Evolutionary conservation across 2,888 invertebrate genomes (phyloP), one percentile per base, ranked within the genome.

Genomic region (Salpingus planirostris): DNA sequence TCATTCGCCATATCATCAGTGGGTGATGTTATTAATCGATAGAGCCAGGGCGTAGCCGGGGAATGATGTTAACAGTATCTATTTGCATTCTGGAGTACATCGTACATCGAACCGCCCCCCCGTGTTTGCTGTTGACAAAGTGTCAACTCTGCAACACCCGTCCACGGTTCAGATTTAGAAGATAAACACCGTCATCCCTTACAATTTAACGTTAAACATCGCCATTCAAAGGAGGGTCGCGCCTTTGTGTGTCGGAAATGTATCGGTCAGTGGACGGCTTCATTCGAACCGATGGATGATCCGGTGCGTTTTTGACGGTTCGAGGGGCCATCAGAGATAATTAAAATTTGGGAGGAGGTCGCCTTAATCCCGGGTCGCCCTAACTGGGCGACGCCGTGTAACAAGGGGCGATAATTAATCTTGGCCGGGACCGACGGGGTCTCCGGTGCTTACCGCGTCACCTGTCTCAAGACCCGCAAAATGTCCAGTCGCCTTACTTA

Each of bases 71-170:
- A 54, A 55, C 54, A 54, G 36, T 49, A 43, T 52, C 47, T 56
- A 56, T 56, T 56, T 56, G 55, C 55, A 56, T 56, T 53, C 47
- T 44, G 49, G 46, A 53, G 54, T 54, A 54, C 49, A 50, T 44
- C 41, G 47, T 43, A 47, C 42, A 43, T 38, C 43, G 47, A 43
- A 40, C 47, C 53, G 51, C 53, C 50, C n/a, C n/a, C n/a, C 51
- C 42, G 43, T 50, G 54, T 54, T 54, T 54, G 54, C 44, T 49
- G 52, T 52, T 56, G 54, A 55, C 52, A 53, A 52, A 53, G 54
- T 51, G 49, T 50, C 49, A 46, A 43, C 45, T 39, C 38, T 40
- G 42, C 45, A 33, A 49, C 47, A 47, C 47, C 47, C 44, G 44
- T 50, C 47, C 43, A 40, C 32, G 43, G 42, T 40, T 42, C 47